These are phyloP conservation scores for Caenorhabditis macrosperma DNA, from an alignment of 2,888 invertebrate species.

Conservation along the genomic window DNA sequence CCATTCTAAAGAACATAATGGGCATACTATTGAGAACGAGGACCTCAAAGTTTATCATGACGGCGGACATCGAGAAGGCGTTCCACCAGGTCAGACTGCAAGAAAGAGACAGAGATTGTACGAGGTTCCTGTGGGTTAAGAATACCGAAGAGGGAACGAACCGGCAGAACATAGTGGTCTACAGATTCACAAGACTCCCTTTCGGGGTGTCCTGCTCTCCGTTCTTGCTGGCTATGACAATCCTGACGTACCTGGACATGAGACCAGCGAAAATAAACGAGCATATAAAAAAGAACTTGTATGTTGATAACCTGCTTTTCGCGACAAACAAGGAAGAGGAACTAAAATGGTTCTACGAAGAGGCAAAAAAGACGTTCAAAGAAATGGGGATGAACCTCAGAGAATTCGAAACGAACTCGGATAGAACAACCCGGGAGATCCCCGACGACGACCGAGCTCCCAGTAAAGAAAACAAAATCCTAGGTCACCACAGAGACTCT, in stretches of 20 bases:
- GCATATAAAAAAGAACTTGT: conserved; percentile 12
- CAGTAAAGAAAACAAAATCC: too few species aligned
- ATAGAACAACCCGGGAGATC: too few species aligned
- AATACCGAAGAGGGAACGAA: conserved; percentile 38
- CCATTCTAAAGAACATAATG: too few species aligned
- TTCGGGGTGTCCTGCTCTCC: conserved; percentile 46
- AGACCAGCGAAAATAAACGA: background rate
- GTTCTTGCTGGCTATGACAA: conserved; percentile 54
- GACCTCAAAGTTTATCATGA: conserved; percentile 19
- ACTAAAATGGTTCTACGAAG: background rate
- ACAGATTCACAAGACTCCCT: conserved; percentile 63
- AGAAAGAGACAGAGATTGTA: conserved; percentile 53
- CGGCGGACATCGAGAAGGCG: conserved; percentile 68
- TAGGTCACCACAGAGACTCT: too few species aligned
- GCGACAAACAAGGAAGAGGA: conserved; percentile 17
- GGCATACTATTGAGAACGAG: conserved; percentile 53
- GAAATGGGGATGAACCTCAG: background rate
- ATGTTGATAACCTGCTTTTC: conserved; percentile 56
- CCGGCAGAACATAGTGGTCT: conserved; percentile 22
- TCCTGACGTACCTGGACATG: conserved; percentile 31
- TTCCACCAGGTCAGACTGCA: conserved; percentile 65
- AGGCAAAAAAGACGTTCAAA: conserved; percentile 7
- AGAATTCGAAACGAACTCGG: too few species aligned
- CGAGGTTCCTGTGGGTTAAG: conserved; percentile 64
- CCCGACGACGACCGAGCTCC: too few species aligned